These are phyloP conservation scores for Sogatella furcifera DNA, from an alignment of 1,140 invertebrate species.

Conservation along the genomic window DNA sequence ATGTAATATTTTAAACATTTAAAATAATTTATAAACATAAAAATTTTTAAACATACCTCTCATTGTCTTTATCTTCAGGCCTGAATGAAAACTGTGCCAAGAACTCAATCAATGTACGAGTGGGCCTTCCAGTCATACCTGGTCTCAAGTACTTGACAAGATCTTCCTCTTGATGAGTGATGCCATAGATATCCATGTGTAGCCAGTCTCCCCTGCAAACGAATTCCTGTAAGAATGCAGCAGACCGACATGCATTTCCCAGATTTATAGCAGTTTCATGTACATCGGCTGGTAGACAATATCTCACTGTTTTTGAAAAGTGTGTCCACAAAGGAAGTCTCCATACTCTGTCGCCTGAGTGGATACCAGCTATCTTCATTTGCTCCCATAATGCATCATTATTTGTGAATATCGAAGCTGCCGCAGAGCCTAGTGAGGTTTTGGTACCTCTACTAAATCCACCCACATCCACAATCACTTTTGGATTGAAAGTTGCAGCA, in stretches of 20 bases:
- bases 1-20: no score
- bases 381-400: conserved; percentile 36
- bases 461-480: conserved; percentile 47
- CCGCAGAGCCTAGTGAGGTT: conserved; percentile 38
- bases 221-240: conserved; percentile 48
- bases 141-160: conserved; percentile 56
- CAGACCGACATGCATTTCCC: conserved; percentile 39
- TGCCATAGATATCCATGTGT: conserved; percentile 47
- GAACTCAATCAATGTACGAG: conserved; percentile 68
- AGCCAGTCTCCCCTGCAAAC: conserved; percentile 41
- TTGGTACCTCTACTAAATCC: conserved; percentile 28
- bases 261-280: conserved; percentile 8
- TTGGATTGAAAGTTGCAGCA: conserved; percentile 32
- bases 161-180: conserved; percentile 40
- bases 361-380: conserved; percentile 37
- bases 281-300: conserved; percentile 26
- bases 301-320: conserved; percentile 31
- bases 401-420: conserved; percentile 45
- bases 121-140: conserved; percentile 70
- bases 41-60: not conserved
- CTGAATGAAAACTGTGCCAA: conserved; percentile 33
- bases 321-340: conserved; percentile 50
- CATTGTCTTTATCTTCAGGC: conserved; percentile 5
- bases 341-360: conserved; percentile 53
- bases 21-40: no score